Evolutionary conservation across 2,797 vertebrate species (phyloP).

Genomic region (Neopelma chrysocephalum): DNA sequence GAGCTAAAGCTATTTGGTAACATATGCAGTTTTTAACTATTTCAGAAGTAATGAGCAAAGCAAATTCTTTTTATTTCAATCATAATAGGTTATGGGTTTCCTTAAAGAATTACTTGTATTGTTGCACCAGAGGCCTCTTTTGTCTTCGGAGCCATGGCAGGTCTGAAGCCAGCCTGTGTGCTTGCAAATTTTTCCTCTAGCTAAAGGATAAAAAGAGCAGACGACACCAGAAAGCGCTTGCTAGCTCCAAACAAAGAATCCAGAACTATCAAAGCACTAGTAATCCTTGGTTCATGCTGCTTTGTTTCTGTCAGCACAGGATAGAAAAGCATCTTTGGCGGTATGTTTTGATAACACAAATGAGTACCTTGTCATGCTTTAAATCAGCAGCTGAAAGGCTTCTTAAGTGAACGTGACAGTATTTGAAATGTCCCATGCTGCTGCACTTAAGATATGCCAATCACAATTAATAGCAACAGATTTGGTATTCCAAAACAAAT

Average conservation of each 20-base stretch:
- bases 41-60: background rate
- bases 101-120: background rate
- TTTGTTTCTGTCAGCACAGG: conserved; percentile 8
- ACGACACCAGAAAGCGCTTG: fast-evolving
- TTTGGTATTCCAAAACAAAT: conserved; percentile 58
- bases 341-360: conserved; percentile 49
- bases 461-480: conserved; percentile 68
- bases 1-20: background rate
- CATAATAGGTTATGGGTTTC: background rate
- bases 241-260: background rate
- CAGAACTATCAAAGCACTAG: background rate
- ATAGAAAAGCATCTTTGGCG: background rate
- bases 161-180: background rate
- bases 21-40: background rate
- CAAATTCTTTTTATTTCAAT: background rate
- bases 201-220: background rate
- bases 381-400: conserved; percentile 44
- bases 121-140: background rate
- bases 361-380: conserved; percentile 48
- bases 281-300: background rate
- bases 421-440: conserved; percentile 11
- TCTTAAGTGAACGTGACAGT: conserved; percentile 53
- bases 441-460: conserved; percentile 45
- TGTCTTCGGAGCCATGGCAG: background rate
- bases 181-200: background rate